Evolutionary conservation across 2,888 invertebrate genomes (phyloP).

Genomic region (Leptinotarsa juncta): DNA sequence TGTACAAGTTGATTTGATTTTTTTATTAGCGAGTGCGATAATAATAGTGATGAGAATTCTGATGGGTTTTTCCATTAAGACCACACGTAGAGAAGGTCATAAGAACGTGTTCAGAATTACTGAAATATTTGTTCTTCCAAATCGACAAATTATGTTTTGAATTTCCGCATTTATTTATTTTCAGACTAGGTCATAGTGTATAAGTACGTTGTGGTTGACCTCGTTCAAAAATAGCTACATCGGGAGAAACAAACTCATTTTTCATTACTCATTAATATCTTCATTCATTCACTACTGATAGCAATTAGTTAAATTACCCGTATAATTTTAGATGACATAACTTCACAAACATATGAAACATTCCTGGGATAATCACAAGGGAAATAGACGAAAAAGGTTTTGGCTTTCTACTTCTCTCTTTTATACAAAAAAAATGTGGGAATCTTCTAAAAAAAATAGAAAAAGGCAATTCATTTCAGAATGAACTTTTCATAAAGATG

Average conservation of each 20-base stretch:
- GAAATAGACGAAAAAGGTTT: background rate
- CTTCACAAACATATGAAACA: slow-evolving; percentile 1
- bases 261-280: slow-evolving; percentile 2
- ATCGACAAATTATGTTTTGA: background rate
- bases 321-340: background rate
- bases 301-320: slow-evolving; percentile 18
- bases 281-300: slow-evolving; percentile 12
- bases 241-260: slow-evolving; percentile 12
- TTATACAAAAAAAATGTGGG: too few species aligned
- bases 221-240: slow-evolving; percentile 11
- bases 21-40: background rate
- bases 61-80: background rate
- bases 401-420: background rate
- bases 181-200: slow-evolving; percentile 6
- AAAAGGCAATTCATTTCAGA: too few species aligned
- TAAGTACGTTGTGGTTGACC: slow-evolving; percentile 17
- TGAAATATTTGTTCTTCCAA: background rate
- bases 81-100: background rate
- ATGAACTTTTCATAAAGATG: too few species aligned
- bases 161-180: slow-evolving; percentile 13
- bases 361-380: background rate
- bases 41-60: slow-evolving; percentile 2
- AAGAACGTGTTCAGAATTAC: background rate
- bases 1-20: background rate
- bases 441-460: too few species aligned